A percentile compares a stretch with the other conserved stretches of the same genome.
phyloP scores from a whole-genome alignment of 2,888 invertebrate species.

The Leptopilina syphax region DNA sequence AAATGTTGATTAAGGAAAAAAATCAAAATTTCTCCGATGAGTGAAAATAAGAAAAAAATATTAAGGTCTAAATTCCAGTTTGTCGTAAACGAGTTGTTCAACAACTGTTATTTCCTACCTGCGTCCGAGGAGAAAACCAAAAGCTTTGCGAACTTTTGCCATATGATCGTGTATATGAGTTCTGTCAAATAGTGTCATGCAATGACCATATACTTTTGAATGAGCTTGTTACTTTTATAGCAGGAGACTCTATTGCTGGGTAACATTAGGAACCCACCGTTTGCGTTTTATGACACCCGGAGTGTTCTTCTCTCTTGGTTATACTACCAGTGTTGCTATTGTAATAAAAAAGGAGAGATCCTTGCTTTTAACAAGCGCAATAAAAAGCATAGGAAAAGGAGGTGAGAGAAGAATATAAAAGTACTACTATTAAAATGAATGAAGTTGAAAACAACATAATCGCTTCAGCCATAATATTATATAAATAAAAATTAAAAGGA shows the following conservation, averaged over 20 bases:
- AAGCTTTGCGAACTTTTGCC: too few species aligned
- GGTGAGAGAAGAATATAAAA: background rate
- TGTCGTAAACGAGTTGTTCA: background rate
- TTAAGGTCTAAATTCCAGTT: slow-evolving; percentile 10
- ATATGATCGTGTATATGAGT: background rate
- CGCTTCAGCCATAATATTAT: background rate
- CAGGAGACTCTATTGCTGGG: slow-evolving; percentile 20
- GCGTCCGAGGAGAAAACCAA: too few species aligned
- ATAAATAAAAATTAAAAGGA: too few species aligned
- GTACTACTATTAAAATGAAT: background rate
- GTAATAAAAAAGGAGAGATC: slow-evolving; percentile 6
- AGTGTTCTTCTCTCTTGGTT: slow-evolving; percentile 28
- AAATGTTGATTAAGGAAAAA: too few species aligned
- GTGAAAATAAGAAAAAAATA: slow-evolving; percentile 9
- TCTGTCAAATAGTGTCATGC: slow-evolving; percentile 19
- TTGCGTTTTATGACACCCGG: slow-evolving; percentile 28
- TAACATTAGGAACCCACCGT: slow-evolving; percentile 28
- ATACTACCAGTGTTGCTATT: slow-evolving; percentile 28
- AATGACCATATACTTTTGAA: slow-evolving; percentile 38
- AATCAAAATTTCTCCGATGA: too few species aligned
- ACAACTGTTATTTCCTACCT: too few species aligned
- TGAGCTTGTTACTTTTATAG: slow-evolving; percentile 39
- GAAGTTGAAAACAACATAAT: slow-evolving; percentile 21
- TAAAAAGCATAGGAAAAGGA: slow-evolving; percentile 2
- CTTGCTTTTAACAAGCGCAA: slow-evolving; percentile 28